Evolutionary conservation across 2,113 vertebrate genomes (phyloP).

Genomic region (Xyrauchen texanus): DNA sequence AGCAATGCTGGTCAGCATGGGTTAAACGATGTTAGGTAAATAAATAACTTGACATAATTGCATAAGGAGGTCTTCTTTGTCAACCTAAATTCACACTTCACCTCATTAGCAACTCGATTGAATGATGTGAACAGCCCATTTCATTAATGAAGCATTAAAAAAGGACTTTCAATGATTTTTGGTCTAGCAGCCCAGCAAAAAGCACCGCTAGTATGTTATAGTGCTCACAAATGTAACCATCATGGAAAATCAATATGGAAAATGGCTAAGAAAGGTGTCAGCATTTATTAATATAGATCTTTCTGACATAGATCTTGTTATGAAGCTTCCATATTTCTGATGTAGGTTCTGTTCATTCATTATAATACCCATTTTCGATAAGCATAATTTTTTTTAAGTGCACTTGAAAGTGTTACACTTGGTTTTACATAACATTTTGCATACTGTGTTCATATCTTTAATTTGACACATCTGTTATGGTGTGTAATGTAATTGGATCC

Average conservation of each 20-base stretch:
- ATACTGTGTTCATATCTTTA: neutral
- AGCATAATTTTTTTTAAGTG: slow-evolving; percentile 57
- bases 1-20: slow-evolving; percentile 51
- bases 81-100: slow-evolving; percentile 54
- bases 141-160: slow-evolving; percentile 60
- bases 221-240: slow-evolving; percentile 70
- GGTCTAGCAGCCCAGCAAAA: slow-evolving; percentile 56
- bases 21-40: slow-evolving; percentile 54
- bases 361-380: slow-evolving; percentile 47
- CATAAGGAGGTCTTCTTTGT: slow-evolving; percentile 40
- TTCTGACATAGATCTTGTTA: slow-evolving; percentile 56
- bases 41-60: slow-evolving; percentile 58
- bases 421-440: neutral
- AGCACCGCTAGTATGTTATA: slow-evolving; percentile 59
- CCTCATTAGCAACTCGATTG: slow-evolving; percentile 58
- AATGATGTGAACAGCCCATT: slow-evolving; percentile 55
- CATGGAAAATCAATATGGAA: slow-evolving; percentile 72
- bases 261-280: slow-evolving; percentile 61
- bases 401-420: slow-evolving; percentile 28
- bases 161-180: slow-evolving; percentile 58
- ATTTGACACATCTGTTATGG: slow-evolving; percentile 16
- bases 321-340: slow-evolving; percentile 57
- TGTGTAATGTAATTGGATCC: slow-evolving; percentile 17
- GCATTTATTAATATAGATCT: slow-evolving; percentile 65
- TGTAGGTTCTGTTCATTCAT: slow-evolving; percentile 55